Evolutionary conservation across 2,888 invertebrate species (phyloP).

Genomic region (Poecilus cupreus): DNA sequence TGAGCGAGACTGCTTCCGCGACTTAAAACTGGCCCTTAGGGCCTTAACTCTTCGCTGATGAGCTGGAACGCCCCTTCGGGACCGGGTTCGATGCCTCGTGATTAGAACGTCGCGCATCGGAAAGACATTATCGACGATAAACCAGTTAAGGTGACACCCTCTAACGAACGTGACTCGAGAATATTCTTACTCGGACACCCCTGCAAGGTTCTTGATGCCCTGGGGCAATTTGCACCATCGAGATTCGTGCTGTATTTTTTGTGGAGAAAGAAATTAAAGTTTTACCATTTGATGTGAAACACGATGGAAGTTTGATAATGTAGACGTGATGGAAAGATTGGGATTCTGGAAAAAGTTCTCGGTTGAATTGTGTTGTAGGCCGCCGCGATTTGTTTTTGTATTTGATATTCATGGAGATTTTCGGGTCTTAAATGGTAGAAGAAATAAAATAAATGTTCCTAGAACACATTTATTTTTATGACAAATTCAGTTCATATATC

Average conservation of each 20-base stretch:
- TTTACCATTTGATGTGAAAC: slow-evolving; percentile 50
- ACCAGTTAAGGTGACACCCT: slow-evolving; percentile 27
- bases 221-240: slow-evolving; percentile 48
- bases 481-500: not conserved
- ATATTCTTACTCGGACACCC: too few relatives aligned
- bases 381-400: slow-evolving; percentile 30
- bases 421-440: not conserved
- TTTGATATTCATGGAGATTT: slow-evolving; percentile 36
- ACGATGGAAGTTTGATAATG: slow-evolving; percentile 51
- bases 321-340: slow-evolving; percentile 39
- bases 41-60: slow-evolving; percentile 32
- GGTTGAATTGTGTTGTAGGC: slow-evolving; percentile 4
- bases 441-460: not conserved
- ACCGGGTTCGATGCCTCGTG: slow-evolving; percentile 4
- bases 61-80: slow-evolving; percentile 18
- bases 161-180: slow-evolving; percentile 16
- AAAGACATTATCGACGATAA: slow-evolving; percentile 47
- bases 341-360: slow-evolving; percentile 16
- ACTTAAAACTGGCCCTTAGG: slow-evolving; percentile 5
- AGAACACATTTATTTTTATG: not conserved
- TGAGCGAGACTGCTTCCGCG: slow-evolving; percentile 1
- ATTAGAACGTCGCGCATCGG: slow-evolving; percentile 14
- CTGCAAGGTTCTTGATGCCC: not conserved
- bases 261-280: slow-evolving; percentile 40
- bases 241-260: slow-evolving; percentile 41